Percentiles rank a stretch among this genome's conserved stretches.
phyloP scores from a whole-genome alignment of 1,140 invertebrate species.

The Campoletis sonorensis region DNA sequence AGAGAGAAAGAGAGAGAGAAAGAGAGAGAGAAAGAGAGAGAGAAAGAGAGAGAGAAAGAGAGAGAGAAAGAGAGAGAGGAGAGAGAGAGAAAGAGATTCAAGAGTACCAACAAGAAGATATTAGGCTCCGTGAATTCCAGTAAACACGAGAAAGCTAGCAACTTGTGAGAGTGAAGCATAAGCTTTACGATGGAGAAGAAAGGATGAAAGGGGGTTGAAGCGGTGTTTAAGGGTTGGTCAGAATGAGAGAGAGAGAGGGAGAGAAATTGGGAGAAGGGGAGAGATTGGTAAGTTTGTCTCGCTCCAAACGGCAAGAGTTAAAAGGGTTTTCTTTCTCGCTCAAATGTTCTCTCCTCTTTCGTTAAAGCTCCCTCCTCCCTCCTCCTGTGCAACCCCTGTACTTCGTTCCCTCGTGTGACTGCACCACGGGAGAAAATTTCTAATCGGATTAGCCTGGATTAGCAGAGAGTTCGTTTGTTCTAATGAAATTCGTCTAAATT shows the following conservation, averaged over 20 bases:
- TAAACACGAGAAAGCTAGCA: slow-evolving; percentile 52
- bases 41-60: slow-evolving; percentile 49
- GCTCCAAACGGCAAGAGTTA: background rate
- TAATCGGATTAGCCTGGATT: slow-evolving; percentile 77
- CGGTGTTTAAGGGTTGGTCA: slow-evolving; percentile 43
- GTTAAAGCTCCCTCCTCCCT: background rate
- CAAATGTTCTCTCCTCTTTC: slow-evolving; percentile 3
- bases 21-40: slow-evolving; percentile 44
- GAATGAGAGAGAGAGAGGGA: background rate
- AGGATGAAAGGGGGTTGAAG: background rate
- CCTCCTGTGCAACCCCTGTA: background rate
- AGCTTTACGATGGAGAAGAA: background rate
- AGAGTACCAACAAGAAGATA: slow-evolving; percentile 51
- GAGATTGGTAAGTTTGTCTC: background rate
- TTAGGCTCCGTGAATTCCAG: slow-evolving; percentile 61
- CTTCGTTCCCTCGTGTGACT: slow-evolving; percentile 55
- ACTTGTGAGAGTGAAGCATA: slow-evolving; percentile 30
- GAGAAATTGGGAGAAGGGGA: background rate
- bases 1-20: slow-evolving; percentile 40
- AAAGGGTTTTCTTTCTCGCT: background rate
- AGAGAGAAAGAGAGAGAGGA: slow-evolving; percentile 52
- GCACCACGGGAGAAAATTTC: slow-evolving; percentile 72
- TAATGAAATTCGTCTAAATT: slow-evolving; percentile 78
- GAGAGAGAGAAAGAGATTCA: slow-evolving; percentile 47
- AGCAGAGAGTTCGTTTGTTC: slow-evolving; percentile 77